Conservation (phyloP, 1,140 invertebrate species). For the Bilobella aurantiaca region DNA sequence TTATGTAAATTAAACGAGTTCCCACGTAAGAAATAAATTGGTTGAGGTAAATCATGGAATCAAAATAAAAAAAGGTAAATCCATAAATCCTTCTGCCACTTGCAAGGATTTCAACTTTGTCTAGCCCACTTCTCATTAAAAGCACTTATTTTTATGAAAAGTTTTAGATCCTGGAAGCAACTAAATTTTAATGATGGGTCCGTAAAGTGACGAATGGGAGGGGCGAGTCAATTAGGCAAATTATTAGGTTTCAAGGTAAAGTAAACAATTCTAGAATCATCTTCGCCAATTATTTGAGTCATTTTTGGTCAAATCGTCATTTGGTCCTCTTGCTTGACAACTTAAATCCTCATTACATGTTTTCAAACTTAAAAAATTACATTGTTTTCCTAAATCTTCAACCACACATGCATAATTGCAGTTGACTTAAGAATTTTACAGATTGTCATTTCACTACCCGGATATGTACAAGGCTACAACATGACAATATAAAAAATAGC, state of each 20-base stretch:
- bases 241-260: neutral
- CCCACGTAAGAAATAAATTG: too few relatives aligned
- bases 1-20: neutral
- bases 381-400: too few relatives aligned
- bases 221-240: neutral
- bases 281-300: neutral
- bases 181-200: neutral
- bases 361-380: too few relatives aligned
- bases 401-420: too few relatives aligned
- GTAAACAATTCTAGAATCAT: neutral
- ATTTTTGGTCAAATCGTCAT: neutral
- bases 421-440: too few relatives aligned
- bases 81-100: neutral
- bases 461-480: too few relatives aligned
- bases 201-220: neutral
- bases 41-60: too few relatives aligned
- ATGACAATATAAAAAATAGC: too few relatives aligned
- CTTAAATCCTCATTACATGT: too few relatives aligned
- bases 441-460: too few relatives aligned
- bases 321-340: too few relatives aligned
- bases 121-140: neutral
- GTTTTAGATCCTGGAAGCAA: neutral
- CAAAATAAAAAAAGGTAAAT: too few relatives aligned
- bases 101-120: neutral
- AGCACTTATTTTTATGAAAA: neutral